Base-by-base conservation (phyloP, 2,113 vertebrate genomes). In the Myotis lucifugus region DNA sequence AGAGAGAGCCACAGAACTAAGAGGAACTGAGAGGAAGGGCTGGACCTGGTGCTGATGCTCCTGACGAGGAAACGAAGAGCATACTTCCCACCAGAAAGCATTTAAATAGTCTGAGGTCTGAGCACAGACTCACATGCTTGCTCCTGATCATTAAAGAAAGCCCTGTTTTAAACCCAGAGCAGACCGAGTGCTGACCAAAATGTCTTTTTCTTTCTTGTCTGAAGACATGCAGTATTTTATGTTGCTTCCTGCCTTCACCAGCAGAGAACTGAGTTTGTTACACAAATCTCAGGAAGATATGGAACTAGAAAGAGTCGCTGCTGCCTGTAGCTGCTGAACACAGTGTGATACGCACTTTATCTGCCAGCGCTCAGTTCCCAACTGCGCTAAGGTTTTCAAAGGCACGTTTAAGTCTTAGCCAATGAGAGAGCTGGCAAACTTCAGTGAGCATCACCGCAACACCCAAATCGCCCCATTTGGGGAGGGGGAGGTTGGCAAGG, bases 221-320 rank as follows among this genome's bases (percentile, higher is more conserved):
- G 91, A 97, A 93, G 97, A 95, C 95, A 94, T 3, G 46, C 50
- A 59, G 89, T 88, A 34, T 46, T 97, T 94, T 72, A 88, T 23
- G 83, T 64, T 88, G 90, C 93, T 97, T 97, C 97, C 96, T 97
- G 97, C 93, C 92, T 98, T 91, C 92, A 69, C 90, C 56, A 54
- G 73, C 85, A 96, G 95, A 95, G 97, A 98, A 73, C 73, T n/a
- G 93, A 97, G 88, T 95, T 81, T 95, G 89, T 86, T 94, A 87
- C 95, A 90, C 1, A 4, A 92, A 97, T 86, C 86, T 96, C 73
- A 87, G 76, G 91, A 97, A 97, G 52, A 96, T 19, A 96, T 5
- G 94, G 67, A 96, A 94, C 56, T 42, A 96, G 69, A 93, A 54
- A 87, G 95, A 97, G 46, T 61, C 9, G 29, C 91, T 88, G 89